Base-by-base conservation (phyloP, 2,113 vertebrate species). In the Dolichallabes microphthalmus region DNA sequence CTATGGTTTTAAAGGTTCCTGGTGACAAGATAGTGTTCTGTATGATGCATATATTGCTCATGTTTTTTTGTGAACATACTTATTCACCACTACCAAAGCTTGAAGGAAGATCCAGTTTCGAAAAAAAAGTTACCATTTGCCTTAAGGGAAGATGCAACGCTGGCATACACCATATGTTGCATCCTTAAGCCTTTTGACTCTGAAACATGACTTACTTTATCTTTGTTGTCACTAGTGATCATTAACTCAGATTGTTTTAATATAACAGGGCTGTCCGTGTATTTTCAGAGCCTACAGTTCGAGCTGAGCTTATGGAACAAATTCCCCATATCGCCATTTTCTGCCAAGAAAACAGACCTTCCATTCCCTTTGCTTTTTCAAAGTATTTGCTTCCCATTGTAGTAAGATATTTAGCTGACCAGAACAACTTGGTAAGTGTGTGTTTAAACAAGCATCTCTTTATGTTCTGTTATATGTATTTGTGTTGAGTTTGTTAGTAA, bases 251-350 rank as follows among this genome's bases (percentile, higher is more conserved):
- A 64, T 53, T 74, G 32, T 53, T 53, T 58, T 55, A 4, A 22
- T 17, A 12, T 4, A 71, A 57, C 30, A 9, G 66, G 27, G 27
- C n/a, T 82, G 4, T 74, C 27, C 2, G 6, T 58, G 60, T 86
- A 5, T 75, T 39, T 85, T 57, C 91, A 97, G 96, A 97, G 79
- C 96, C 96, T 84, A 96, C 96, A 4, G 96, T 97, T 85, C 93
- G 96, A 89, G 96, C 96, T 39, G 96, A 97, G 86, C 92, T 97
- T 87, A 97, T 97, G 96, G 96, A 97, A 88, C 96, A 97, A 90
- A 94, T 97, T 86, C 96, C 96, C 89, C 96, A 96, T 50, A 96
- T 97, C 64, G 96, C 96, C 69, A 94, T 97, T 93, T 97, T 97
- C 93, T 97, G 96, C 91, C 96, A 97, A 91, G 96, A 97, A 91